Conservation (phyloP, 2,888 invertebrate genomes). For the Leucania comma region DNA sequence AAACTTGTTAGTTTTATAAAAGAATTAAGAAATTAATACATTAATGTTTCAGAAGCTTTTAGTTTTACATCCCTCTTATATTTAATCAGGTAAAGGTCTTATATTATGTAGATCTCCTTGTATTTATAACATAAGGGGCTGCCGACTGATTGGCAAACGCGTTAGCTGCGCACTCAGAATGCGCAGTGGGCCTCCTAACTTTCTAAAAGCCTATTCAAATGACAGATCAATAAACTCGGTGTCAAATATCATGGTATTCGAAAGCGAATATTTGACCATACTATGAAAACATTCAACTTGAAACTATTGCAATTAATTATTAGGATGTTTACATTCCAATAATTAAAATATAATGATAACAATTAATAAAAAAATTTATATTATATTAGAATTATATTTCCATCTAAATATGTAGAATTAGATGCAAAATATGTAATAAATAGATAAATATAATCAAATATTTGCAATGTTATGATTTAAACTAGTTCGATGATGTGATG, state of each 20-base stretch:
- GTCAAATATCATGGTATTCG: conserved; percentile 21
- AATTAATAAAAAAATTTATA: too few relatives aligned
- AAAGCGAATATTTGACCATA: conserved; percentile 1
- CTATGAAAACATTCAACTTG: background rate
- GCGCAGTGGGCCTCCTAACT: conserved; percentile 30
- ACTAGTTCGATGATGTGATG: too few relatives aligned
- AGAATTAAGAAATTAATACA: background rate
- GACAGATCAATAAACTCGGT: conserved; percentile 33
- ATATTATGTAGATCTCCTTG: background rate
- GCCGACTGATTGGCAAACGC: conserved; percentile 39
- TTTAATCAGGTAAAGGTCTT: background rate
- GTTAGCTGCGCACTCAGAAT: conserved; percentile 35
- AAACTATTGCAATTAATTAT: background rate
- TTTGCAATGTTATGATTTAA: too few relatives aligned
- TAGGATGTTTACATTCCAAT: background rate
- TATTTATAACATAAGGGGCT: background rate
- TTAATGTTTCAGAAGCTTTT: background rate
- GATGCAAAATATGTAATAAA: too few relatives aligned
- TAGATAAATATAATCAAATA: too few relatives aligned
- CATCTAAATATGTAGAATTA: too few relatives aligned
- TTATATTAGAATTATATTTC: too few relatives aligned
- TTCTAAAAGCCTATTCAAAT: conserved; percentile 19
- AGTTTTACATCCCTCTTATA: background rate
- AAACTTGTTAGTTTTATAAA: background rate
- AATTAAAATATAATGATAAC: too few relatives aligned